phyloP scores from a whole-genome alignment of 1,140 invertebrate species.

The Drosophila lowei region DNA sequence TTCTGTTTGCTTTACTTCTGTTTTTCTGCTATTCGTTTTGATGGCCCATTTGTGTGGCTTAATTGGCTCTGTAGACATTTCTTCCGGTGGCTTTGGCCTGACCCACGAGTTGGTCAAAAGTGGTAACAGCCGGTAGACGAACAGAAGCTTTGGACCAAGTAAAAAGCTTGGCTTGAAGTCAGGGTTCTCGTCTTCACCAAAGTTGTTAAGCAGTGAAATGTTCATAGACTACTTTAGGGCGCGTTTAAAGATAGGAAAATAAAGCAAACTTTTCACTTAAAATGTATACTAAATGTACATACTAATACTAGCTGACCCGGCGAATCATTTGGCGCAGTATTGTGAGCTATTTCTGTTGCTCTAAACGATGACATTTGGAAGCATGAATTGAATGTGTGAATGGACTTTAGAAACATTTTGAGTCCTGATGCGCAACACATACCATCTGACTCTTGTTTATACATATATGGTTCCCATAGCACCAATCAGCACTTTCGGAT shows the following conservation, averaged over 20 bases:
- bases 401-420: no score
- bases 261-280: background rate
- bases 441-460: no score
- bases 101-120: constrained; percentile 20
- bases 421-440: no score
- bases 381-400: no score
- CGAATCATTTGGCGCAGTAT: no score
- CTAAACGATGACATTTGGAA: no score
- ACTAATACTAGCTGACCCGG: no score
- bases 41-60: constrained; percentile 53
- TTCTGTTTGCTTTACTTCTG: constrained; percentile 24
- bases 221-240: constrained; percentile 26
- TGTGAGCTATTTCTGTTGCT: no score
- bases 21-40: constrained; percentile 9
- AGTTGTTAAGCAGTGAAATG: background rate
- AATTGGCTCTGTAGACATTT: constrained; percentile 59
- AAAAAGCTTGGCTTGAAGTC: constrained; percentile 1
- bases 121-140: background rate
- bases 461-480: no score
- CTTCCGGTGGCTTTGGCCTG: constrained; percentile 44
- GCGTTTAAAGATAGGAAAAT: background rate
- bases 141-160: constrained; percentile 1
- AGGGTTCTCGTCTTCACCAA: constrained; percentile 1
- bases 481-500: no score
- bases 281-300: background rate